Conservation (phyloP, 2,113 vertebrate species). For the Penelope pileata region DNA sequence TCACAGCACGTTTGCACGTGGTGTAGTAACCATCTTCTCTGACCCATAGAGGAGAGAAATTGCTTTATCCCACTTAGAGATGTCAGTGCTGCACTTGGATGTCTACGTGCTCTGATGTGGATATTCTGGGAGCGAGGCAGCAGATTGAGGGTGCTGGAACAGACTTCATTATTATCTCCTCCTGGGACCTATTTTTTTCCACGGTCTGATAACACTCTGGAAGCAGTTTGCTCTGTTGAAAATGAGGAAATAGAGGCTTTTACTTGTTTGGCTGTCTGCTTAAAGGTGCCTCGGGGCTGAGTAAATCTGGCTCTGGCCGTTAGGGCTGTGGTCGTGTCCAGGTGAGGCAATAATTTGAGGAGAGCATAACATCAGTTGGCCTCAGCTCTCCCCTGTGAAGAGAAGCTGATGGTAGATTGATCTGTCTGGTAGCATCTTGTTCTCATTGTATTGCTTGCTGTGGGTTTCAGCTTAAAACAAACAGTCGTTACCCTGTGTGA, state of each 20-base stretch:
- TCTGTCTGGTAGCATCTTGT: neutral
- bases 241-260: neutral
- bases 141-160: neutral
- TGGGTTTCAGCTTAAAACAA: neutral
- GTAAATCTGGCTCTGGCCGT: neutral
- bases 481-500: neutral
- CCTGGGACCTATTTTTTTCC: neutral
- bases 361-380: neutral
- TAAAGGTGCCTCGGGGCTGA: neutral
- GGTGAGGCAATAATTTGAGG: neutral
- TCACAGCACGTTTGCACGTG: neutral
- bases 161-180: neutral
- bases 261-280: neutral
- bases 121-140: neutral
- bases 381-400: neutral
- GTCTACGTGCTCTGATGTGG: neutral
- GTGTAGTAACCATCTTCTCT: neutral
- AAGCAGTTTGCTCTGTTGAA: neutral
- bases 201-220: neutral
- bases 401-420: neutral
- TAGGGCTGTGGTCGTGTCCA: neutral
- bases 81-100: neutral
- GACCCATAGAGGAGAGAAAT: neutral
- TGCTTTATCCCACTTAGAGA: neutral
- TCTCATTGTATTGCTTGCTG: conserved; percentile 7